Evolutionary conservation across 1,140 invertebrate species (phyloP).

Genomic region (Leptonema lineaticorne): DNA sequence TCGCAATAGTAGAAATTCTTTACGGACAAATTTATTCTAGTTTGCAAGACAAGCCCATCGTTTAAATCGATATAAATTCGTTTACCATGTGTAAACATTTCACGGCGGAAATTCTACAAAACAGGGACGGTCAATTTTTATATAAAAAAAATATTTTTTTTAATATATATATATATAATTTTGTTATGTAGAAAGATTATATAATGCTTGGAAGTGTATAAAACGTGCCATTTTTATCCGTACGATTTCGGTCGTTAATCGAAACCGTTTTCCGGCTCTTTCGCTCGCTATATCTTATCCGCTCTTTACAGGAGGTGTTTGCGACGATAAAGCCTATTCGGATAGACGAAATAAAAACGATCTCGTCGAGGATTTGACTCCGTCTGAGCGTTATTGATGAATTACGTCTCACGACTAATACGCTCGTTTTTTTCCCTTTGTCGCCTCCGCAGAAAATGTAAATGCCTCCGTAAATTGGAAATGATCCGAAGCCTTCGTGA

Average conservation of each 20-base stretch:
- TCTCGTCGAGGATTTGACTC: constrained; percentile 8
- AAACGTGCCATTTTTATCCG: constrained; percentile 3
- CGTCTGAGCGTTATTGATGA: constrained; percentile 21
- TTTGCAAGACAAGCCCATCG: too few species aligned
- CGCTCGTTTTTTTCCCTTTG: constrained; percentile 17
- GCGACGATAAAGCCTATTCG: constrained; percentile 1
- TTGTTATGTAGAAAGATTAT: too few species aligned
- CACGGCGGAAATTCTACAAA: too few species aligned
- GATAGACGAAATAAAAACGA: constrained; percentile 12
- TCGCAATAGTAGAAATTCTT: too few species aligned
- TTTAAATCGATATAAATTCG: too few species aligned
- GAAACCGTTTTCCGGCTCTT: not conserved
- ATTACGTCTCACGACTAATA: constrained; percentile 21
- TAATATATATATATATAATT: too few species aligned
- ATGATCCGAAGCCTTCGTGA: constrained; percentile 13
- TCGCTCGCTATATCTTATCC: too few species aligned
- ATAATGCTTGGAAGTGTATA: too few species aligned
- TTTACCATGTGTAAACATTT: too few species aligned
- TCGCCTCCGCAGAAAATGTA: constrained; percentile 14
- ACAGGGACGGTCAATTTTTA: too few species aligned
- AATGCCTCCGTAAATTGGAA: constrained; percentile 25
- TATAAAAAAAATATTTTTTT: too few species aligned
- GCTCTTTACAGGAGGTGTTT: not conserved
- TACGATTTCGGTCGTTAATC: not conserved
- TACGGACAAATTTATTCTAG: too few species aligned